Conservation (phyloP, 1,140 invertebrate genomes). For the Parasteatoda tepidariorum region DNA sequence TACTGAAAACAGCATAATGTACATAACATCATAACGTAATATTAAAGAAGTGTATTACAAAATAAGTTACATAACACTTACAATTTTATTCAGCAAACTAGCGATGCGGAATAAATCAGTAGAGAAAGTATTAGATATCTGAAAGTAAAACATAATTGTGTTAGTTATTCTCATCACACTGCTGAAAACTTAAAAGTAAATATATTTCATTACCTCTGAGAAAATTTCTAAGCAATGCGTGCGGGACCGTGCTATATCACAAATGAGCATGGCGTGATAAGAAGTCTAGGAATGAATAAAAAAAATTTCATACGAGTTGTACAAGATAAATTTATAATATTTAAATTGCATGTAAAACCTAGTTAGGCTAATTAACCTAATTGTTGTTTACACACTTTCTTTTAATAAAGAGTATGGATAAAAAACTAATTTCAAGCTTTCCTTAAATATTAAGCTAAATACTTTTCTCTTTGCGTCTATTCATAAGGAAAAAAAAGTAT, state of each 20-base stretch:
- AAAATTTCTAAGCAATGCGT: slow-evolving; percentile 71
- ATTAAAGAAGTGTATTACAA: too few relatives aligned
- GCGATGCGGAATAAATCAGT: slow-evolving; percentile 72
- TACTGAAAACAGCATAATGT: too few relatives aligned
- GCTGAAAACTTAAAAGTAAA: background rate
- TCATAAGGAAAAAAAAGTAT: too few relatives aligned
- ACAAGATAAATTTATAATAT: background rate
- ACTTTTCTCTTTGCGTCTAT: too few relatives aligned
- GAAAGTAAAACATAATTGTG: slow-evolving; percentile 22
- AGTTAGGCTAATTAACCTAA: too few relatives aligned
- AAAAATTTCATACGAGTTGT: background rate
- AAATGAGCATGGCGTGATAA: slow-evolving; percentile 75
- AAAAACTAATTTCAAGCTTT: too few relatives aligned
- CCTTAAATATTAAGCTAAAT: too few relatives aligned
- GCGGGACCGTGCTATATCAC: slow-evolving; percentile 73
- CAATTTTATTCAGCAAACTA: slow-evolving; percentile 67
- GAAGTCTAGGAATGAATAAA: slow-evolving; percentile 73
- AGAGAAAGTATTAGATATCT: slow-evolving; percentile 69
- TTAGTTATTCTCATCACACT: slow-evolving; percentile 9
- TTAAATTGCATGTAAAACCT: too few relatives aligned
- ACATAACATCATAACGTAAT: too few relatives aligned
- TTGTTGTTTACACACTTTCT: too few relatives aligned
- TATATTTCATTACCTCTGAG: slow-evolving; percentile 69
- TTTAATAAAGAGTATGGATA: too few relatives aligned
- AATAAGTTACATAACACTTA: too few relatives aligned